These are phyloP conservation scores for Tillus elongatus DNA, from an alignment of 2,888 invertebrate species.

Conservation along the genomic window DNA sequence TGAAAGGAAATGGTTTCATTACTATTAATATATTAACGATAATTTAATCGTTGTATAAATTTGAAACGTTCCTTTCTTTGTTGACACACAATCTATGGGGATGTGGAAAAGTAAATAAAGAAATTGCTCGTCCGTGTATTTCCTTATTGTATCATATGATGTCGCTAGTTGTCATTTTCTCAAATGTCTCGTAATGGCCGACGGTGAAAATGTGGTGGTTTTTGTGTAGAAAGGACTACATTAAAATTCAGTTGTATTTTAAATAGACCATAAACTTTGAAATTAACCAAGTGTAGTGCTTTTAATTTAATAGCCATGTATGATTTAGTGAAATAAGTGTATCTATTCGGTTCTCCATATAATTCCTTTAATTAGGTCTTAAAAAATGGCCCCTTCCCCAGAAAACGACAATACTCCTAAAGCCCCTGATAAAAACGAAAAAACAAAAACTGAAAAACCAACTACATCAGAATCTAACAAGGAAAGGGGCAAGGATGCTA, in stretches of 20 bases:
- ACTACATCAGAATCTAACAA: slow-evolving; percentile 40
- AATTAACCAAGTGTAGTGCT: background rate
- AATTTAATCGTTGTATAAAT: too few species aligned
- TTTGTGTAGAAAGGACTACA: slow-evolving; percentile 27
- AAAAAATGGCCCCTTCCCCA: slow-evolving; percentile 73
- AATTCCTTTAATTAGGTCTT: slow-evolving; percentile 10
- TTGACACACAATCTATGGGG: too few species aligned
- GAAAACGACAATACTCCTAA: slow-evolving; percentile 68
- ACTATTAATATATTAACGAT: too few species aligned
- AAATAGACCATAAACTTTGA: slow-evolving; percentile 1
- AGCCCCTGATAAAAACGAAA: slow-evolving; percentile 59
- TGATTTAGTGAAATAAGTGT: background rate
- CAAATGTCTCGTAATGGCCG: slow-evolving; percentile 31
- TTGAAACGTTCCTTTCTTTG: too few species aligned
- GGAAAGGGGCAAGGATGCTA: slow-evolving; percentile 29
- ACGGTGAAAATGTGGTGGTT: slow-evolving; percentile 35
- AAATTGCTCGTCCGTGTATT: too few species aligned
- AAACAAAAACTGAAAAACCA: slow-evolving; percentile 44
- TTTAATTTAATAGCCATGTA: background rate
- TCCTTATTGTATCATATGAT: too few species aligned
- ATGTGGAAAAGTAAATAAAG: too few species aligned
- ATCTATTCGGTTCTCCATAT: background rate
- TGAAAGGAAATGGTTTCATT: too few species aligned
- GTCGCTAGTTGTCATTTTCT: background rate
- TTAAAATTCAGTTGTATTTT: slow-evolving; percentile 4